These are phyloP conservation scores for Garra rufa DNA, from an alignment of 2,113 vertebrate species.

Conservation along the genomic window DNA sequence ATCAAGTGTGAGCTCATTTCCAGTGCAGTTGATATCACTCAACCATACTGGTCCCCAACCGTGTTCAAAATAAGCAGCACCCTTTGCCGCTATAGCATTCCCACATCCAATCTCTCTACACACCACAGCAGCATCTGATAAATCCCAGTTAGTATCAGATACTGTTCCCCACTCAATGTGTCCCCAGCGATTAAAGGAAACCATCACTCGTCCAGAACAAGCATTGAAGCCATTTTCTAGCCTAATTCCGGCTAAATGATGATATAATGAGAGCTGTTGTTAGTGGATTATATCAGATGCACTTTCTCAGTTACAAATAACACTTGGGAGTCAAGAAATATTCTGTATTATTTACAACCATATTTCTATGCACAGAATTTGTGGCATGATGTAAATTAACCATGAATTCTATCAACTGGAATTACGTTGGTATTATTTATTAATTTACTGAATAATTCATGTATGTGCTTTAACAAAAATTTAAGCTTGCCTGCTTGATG, in stretches of 20 bases:
- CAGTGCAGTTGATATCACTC: neutral
- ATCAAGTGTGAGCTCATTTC: neutral
- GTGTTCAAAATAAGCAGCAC: neutral
- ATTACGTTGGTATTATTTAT: neutral
- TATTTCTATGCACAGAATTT: neutral
- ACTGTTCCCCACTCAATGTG: neutral
- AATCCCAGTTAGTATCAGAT: neutral
- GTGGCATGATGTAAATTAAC: neutral
- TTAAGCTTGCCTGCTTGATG: neutral
- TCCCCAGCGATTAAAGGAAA: neutral
- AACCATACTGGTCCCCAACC: neutral
- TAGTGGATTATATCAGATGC: neutral
- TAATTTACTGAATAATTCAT: neutral
- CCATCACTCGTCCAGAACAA: conserved; percentile 7
- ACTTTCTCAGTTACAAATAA: neutral
- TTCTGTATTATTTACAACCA: neutral
- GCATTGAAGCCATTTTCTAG: neutral
- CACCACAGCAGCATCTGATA: neutral
- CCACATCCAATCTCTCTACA: conserved; percentile 2
- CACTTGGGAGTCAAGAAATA: neutral
- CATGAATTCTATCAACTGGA: neutral
- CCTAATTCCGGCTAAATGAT: neutral
- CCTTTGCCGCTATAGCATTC: neutral
- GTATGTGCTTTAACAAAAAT: neutral
- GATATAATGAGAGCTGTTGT: neutral